These are phyloP conservation scores for Loxodonta africana DNA, from an alignment of 2,113 vertebrate genomes.

Conservation along the genomic window DNA sequence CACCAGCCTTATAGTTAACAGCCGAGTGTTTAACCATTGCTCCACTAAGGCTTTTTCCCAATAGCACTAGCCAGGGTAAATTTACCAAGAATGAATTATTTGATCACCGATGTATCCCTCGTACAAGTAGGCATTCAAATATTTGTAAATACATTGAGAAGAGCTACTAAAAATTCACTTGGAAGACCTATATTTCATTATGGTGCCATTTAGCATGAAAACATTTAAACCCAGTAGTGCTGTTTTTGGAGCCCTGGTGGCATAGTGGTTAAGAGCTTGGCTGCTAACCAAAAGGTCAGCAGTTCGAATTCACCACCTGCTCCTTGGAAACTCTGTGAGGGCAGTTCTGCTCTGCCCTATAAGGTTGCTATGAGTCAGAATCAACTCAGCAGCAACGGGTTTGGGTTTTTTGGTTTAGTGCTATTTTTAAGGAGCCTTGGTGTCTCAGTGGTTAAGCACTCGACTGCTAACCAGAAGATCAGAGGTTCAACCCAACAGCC, in stretches of 20 bases:
- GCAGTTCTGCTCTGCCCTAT: no score
- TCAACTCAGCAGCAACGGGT: no score
- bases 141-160: constrained; percentile 2
- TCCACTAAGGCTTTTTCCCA: not conserved
- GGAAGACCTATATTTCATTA: not conserved
- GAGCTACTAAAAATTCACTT: not conserved
- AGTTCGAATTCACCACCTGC: no score
- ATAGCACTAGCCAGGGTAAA: not conserved
- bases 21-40: not conserved
- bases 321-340: no score
- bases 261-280: no score
- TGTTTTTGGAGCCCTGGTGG: not conserved
- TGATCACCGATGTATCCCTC: not conserved
- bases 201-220: not conserved
- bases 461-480: not conserved
- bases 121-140: constrained; percentile 8
- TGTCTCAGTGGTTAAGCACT: no score
- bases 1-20: not conserved
- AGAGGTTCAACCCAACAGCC: not conserved
- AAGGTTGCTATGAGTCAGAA: no score
- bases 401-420: no score
- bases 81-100: constrained; percentile 27
- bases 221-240: not conserved
- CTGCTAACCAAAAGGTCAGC: no score
- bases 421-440: no score